These are phyloP conservation scores for Salmo trutta DNA, from an alignment of 2,797 vertebrate species.

Conservation along the genomic window DNA sequence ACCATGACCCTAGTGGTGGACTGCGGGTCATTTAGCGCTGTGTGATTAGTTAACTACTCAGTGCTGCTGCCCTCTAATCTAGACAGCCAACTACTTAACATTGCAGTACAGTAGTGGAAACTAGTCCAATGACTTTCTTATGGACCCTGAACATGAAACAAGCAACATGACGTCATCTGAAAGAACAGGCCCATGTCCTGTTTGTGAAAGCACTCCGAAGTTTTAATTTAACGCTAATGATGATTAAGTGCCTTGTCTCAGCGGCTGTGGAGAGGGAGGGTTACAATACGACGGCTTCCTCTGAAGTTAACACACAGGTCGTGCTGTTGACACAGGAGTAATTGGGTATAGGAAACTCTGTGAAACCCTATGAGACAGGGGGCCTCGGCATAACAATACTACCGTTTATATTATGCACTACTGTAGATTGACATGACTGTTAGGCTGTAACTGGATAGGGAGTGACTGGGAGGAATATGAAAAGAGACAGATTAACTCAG, in stretches of 20 bases:
- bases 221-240: slow-evolving; percentile 45
- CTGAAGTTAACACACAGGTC: not conserved
- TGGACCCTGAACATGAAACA: not conserved
- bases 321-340: not conserved
- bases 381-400: not conserved
- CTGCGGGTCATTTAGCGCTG: not conserved
- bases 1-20: not conserved
- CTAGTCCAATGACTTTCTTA: not conserved
- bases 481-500: not conserved
- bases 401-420: not conserved
- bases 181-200: slow-evolving; percentile 47
- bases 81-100: not conserved
- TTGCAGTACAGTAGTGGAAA: not conserved
- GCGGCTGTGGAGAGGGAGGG: not conserved
- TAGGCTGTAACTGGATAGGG: slow-evolving; percentile 10
- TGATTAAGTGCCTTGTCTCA: slow-evolving; percentile 34
- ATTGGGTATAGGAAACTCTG: not conserved
- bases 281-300: not conserved
- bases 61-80: not conserved
- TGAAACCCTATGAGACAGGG: not conserved
- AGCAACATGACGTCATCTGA: not conserved
- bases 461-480: not conserved
- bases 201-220: slow-evolving; percentile 24
- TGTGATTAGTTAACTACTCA: not conserved
- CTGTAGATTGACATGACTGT: slow-evolving; percentile 3